These are phyloP conservation scores for Ochotona curzoniae DNA, from an alignment of 2,113 vertebrate genomes.

Conservation along the genomic window DNA sequence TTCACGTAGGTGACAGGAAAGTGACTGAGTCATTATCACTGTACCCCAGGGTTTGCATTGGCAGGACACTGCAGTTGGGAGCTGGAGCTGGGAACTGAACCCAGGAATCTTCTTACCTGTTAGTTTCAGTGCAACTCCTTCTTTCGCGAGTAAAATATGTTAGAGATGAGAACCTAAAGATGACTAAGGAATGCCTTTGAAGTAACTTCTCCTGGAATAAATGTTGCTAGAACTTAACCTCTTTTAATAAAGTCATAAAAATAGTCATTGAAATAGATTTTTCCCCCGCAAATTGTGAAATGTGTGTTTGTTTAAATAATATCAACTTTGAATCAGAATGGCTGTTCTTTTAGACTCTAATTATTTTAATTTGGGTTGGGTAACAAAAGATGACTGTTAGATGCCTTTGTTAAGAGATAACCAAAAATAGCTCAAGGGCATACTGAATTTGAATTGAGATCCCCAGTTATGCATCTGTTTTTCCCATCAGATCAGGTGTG, in stretches of 20 bases:
- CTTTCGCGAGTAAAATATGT: neutral
- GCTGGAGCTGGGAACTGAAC: no score
- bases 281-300: neutral
- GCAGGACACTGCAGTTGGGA: no score
- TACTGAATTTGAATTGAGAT: constrained; percentile 60
- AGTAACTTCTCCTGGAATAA: neutral
- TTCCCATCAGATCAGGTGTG: constrained; percentile 24
- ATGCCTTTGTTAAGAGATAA: constrained; percentile 60
- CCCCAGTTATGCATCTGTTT: neutral
- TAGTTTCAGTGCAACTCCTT: neutral
- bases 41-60: no score
- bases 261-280: constrained; percentile 1
- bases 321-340: constrained; percentile 35
- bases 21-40: no score
- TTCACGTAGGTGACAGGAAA: no score
- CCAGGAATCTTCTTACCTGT: no score
- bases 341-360: neutral
- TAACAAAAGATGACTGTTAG: constrained; percentile 40
- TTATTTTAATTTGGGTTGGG: constrained; percentile 47
- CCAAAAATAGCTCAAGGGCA: constrained; percentile 62
- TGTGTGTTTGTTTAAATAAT: neutral
- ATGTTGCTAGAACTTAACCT: neutral
- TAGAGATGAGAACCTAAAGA: neutral
- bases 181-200: neutral
- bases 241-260: constrained; percentile 44